Conservation (phyloP, 2,797 vertebrate genomes). For the Brotula barbata region DNA sequence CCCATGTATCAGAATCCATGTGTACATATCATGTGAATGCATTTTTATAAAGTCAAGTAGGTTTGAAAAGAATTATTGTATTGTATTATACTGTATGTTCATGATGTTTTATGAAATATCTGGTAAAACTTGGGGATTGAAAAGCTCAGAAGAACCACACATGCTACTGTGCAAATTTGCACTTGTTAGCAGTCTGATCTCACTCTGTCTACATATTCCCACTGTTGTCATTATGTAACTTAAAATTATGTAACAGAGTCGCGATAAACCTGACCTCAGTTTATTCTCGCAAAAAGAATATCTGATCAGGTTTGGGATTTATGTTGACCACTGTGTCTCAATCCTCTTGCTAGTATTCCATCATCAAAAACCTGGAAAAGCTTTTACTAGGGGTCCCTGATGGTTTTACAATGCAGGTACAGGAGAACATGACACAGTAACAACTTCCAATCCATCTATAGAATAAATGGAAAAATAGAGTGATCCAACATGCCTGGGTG, state of each 20-base stretch:
- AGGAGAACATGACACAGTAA: slow-evolving; percentile 33
- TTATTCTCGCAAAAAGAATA: neutral
- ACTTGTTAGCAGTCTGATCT: neutral
- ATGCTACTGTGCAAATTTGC: neutral
- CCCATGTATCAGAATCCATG: too few species aligned
- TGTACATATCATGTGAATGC: too few species aligned
- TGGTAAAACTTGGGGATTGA: too few species aligned
- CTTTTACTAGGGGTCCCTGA: slow-evolving; percentile 23
- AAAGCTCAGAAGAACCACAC: neutral
- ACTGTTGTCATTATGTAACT: neutral
- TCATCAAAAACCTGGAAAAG: slow-evolving; percentile 13
- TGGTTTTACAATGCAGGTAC: slow-evolving; percentile 43
- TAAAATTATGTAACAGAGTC: slow-evolving; percentile 4
- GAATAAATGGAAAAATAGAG: slow-evolving; percentile 30
- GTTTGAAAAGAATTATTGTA: too few species aligned
- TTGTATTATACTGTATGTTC: too few species aligned
- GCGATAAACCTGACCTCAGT: neutral
- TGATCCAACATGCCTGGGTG: slow-evolving; percentile 23
- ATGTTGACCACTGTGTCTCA: slow-evolving; percentile 10
- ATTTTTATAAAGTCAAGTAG: too few species aligned
- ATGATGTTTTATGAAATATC: too few species aligned
- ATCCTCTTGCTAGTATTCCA: slow-evolving; percentile 6
- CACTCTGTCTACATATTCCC: neutral
- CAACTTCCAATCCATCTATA: slow-evolving; percentile 27
- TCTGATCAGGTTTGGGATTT: slow-evolving; percentile 5